Percentiles rank a stretch among this genome's conserved stretches.
phyloP scores from a whole-genome alignment of 2,888 invertebrate species.

The Ormyrus thymus region DNA sequence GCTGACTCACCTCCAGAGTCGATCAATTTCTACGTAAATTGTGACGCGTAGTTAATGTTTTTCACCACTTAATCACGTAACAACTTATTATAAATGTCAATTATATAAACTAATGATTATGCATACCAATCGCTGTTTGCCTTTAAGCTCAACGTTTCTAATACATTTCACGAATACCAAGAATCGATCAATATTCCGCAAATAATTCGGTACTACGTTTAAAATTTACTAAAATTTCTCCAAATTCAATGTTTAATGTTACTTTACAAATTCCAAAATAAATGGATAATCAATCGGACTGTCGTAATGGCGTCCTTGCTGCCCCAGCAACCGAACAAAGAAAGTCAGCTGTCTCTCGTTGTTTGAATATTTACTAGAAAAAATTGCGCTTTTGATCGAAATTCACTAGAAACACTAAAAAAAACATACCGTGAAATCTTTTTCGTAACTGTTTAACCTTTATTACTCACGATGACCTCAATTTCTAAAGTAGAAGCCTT shows the following conservation, averaged over 20 bases:
- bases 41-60: neutral
- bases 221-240: constrained; percentile 26
- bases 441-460: neutral
- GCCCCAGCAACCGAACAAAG: constrained; percentile 41
- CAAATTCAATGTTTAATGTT: neutral
- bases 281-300: constrained; percentile 10
- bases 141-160: neutral
- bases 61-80: neutral
- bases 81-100: neutral
- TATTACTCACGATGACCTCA: neutral
- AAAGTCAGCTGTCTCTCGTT: constrained; percentile 10
- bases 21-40: constrained; percentile 22
- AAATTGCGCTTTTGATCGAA: neutral
- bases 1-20: constrained; percentile 15
- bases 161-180: neutral
- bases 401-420: neutral
- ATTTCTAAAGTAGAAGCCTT: neutral
- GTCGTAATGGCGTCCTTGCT: constrained; percentile 26
- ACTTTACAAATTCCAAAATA: neutral
- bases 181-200: neutral
- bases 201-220: neutral
- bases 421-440: neutral
- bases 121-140: neutral
- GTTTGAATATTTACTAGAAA: neutral
- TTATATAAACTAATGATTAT: neutral